phyloP scores from a whole-genome alignment of 2,113 vertebrate species.

The Lontra canadensis region DNA sequence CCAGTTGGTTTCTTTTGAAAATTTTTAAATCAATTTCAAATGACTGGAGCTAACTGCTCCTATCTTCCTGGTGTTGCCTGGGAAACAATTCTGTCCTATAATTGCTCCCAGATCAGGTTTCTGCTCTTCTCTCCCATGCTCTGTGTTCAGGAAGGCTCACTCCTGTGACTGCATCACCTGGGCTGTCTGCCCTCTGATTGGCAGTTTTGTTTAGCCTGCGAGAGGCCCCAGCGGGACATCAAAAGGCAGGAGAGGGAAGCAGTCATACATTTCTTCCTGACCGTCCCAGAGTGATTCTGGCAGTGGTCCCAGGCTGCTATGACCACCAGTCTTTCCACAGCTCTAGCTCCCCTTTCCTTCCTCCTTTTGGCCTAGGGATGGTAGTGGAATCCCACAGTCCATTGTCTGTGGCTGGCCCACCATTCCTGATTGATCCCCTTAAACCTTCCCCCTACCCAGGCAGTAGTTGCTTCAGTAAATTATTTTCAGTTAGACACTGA shows the following conservation, averaged over 20 bases:
- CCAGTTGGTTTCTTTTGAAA: neutral
- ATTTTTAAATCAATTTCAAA: neutral
- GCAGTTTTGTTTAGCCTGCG: neutral
- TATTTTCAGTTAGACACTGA: conserved; percentile 21
- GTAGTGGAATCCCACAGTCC: neutral
- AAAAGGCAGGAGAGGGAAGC: neutral
- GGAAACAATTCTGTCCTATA: neutral
- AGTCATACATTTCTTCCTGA: neutral
- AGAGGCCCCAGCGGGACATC: neutral
- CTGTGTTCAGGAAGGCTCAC: neutral
- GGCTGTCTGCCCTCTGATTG: neutral
- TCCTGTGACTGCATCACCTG: neutral
- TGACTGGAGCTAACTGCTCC: neutral
- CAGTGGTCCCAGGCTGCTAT: neutral
- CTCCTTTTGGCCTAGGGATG: neutral
- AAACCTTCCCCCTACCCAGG: neutral
- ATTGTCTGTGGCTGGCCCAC: neutral
- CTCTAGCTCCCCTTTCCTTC: neutral
- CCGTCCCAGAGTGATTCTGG: neutral
- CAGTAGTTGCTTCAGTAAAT: neutral
- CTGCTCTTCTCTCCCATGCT: neutral
- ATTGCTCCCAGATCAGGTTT: neutral
- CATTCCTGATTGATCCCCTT: neutral
- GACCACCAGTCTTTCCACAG: neutral
- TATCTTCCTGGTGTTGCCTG: neutral